A percentile compares a stretch with the other conserved stretches of the same genome.
Conservation (phyloP, 1,140 invertebrate species). For the Conus ventricosus region DNA sequence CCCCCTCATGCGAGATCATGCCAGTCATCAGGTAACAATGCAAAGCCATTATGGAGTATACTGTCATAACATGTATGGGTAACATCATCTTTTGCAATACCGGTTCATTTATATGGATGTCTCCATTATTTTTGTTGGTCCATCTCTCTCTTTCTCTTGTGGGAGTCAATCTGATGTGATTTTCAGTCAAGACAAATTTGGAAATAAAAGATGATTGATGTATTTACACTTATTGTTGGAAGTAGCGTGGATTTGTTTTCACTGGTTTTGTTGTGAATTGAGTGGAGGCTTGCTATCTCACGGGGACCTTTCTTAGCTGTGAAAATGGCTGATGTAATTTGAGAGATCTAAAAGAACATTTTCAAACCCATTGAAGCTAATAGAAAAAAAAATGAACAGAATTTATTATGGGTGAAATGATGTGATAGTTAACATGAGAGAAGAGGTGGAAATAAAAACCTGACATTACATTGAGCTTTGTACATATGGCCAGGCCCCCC, state of each 20-base stretch:
- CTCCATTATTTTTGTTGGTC: conserved; percentile 18
- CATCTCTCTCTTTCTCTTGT: conserved; percentile 9
- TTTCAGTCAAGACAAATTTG: conserved; percentile 29
- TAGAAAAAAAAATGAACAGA: no score
- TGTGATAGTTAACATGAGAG: no score
- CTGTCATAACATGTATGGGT: background rate
- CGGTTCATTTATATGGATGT: conserved; percentile 22
- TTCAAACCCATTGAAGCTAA: no score
- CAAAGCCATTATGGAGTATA: background rate
- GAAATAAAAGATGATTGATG: conserved; percentile 37
- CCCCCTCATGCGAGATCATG: background rate
- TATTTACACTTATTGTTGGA: background rate
- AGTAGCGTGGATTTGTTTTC: background rate
- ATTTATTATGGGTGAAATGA: no score
- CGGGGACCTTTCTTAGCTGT: background rate
- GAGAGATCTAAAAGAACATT: no score
- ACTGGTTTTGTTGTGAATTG: background rate
- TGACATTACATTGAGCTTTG: no score
- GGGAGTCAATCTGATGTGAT: conserved; percentile 31
- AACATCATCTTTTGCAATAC: conserved; percentile 23
- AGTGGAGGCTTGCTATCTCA: background rate
- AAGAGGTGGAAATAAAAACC: no score
- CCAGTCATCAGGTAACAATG: background rate
- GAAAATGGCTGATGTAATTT: no score
- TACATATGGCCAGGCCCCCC: no score